Evolutionary conservation across 2,797 vertebrate genomes (phyloP).

Genomic region (Syndactyla subalaris): DNA sequence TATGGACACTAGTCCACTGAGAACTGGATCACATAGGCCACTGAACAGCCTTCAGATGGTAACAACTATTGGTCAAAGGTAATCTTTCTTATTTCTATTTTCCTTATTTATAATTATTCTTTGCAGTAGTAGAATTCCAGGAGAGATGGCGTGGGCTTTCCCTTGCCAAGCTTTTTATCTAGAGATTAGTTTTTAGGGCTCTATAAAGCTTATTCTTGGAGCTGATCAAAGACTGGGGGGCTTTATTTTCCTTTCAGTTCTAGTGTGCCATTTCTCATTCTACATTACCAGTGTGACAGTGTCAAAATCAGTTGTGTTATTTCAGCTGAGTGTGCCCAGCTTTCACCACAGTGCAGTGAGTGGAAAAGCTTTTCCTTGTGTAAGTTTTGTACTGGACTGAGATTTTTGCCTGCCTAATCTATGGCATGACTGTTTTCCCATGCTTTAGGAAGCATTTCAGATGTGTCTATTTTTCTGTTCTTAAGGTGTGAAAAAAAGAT

Average conservation of each 20-base stretch:
- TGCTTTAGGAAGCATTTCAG: neutral
- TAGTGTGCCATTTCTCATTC: constrained; percentile 25
- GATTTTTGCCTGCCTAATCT: neutral
- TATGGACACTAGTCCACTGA: constrained; percentile 74
- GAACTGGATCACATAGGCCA: constrained; percentile 73
- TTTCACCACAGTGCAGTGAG: neutral
- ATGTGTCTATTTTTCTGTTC: neutral
- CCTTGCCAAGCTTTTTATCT: constrained; percentile 5
- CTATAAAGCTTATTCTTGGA: neutral
- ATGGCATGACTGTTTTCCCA: neutral
- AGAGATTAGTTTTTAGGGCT: neutral
- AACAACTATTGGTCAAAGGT: constrained; percentile 73
- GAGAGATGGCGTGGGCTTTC: neutral
- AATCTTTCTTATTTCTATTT: constrained; percentile 74
- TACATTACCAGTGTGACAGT: neutral
- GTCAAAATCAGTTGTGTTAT: neutral
- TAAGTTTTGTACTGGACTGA: neutral
- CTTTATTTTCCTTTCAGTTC: constrained; percentile 36
- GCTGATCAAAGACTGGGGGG: neutral
- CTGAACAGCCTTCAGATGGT: constrained; percentile 72
- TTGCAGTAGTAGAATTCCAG: constrained; percentile 22
- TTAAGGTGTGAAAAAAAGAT: neutral
- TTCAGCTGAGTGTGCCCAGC: neutral
- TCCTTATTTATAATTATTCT: constrained; percentile 49
- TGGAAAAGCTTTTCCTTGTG: neutral